Base-by-base conservation (phyloP, 2,888 invertebrate genomes). In the Trichopria drosophilae region DNA sequence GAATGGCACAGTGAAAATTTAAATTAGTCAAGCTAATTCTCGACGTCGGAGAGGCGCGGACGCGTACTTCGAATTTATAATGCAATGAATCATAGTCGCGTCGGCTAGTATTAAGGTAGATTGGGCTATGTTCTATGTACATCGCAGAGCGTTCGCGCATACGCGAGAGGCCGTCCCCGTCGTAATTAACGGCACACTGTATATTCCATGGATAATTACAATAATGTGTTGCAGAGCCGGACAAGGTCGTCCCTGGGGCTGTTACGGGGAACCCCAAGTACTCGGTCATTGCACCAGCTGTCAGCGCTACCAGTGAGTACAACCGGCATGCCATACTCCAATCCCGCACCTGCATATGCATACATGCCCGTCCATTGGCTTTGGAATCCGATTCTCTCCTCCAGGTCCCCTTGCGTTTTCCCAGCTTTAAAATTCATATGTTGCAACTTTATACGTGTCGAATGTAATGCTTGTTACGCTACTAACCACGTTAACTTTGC, bases 251-350 rank as follows among this genome's bases (percentile, higher is more conserved):
- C 72, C 71, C 71, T 60, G 72, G 72, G 67, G 72, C 65, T 60
- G 71, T 69, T 67, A 73, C 72, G 51, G 67, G 69, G 54, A 71
- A 70, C 68, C 70, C 71, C 60, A 71, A 65, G 67, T 67, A 72
- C 69, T 73, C 83, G 66, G 83, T 84, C 65, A 81, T 83, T 51
- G 86, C 85, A 55, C 86, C 86, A 24, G 86, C 84, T 79, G 86
- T 86, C 67, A 86, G 86, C 78, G 86, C 86, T 67, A 85, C 86
- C 76, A 84, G 86, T 86, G 81, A 86, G 86, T 84, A 68, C 52
- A 59, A 59, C 22, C 23, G 32, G 15, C 24, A 3, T 31, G 15
- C n/a, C 28, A 19, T 23, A 20, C 40, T 24, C 42, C 44, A 43
- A 49, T 32, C 37, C 31, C 29, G n/a, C n/a, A n/a, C n/a, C 13